Percentiles rank a stretch among this genome's conserved stretches.
Conservation (phyloP, 2,888 invertebrate genomes). For the Myopa tessellatipennis region DNA sequence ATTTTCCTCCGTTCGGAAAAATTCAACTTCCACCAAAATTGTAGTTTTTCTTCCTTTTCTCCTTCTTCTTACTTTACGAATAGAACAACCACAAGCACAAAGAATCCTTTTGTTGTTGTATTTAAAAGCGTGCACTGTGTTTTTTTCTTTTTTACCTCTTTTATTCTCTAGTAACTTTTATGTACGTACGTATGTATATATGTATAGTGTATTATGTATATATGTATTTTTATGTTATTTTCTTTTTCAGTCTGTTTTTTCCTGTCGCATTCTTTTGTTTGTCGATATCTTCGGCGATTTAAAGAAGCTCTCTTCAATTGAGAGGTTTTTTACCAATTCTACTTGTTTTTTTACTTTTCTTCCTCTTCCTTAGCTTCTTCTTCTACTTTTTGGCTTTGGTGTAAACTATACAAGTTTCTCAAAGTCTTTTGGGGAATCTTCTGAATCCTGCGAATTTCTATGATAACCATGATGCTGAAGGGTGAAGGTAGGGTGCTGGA, state of each 20-base stretch:
- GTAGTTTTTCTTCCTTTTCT: background rate
- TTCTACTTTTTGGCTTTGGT: background rate
- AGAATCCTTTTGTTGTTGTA: constrained; percentile 11
- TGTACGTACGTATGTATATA: too few species aligned
- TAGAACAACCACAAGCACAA: background rate
- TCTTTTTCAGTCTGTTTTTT: background rate
- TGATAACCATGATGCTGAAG: background rate
- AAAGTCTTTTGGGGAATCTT: constrained; percentile 5
- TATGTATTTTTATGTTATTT: background rate
- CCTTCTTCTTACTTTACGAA: background rate
- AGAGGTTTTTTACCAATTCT: background rate
- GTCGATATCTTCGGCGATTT: background rate
- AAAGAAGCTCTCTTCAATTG: background rate
- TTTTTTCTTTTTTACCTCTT: background rate
- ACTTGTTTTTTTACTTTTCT: background rate
- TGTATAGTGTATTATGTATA: too few species aligned
- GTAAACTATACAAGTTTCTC: background rate
- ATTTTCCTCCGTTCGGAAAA: background rate
- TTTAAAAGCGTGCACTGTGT: background rate
- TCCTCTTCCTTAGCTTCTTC: background rate
- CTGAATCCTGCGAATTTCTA: constrained; percentile 5
- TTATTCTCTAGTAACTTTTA: background rate
- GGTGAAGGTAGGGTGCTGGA: background rate
- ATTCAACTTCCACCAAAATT: constrained; percentile 1
- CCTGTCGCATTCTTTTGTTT: constrained; percentile 1